phyloP scores from a whole-genome alignment of 2,113 vertebrate species.

The Struthidea cinerea region DNA sequence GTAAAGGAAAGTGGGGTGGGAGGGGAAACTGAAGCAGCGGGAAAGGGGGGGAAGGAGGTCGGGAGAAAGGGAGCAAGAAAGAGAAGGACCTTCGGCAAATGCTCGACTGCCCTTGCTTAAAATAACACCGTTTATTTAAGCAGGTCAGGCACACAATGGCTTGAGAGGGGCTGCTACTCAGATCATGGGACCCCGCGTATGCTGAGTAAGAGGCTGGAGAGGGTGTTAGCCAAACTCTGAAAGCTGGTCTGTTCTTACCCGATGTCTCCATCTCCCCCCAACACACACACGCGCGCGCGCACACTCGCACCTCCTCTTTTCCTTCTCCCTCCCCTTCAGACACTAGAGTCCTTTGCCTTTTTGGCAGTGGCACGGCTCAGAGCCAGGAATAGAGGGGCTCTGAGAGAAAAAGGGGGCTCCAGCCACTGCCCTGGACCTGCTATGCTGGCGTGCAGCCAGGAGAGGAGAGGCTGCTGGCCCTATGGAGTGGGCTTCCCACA shows the following conservation, averaged over 20 bases:
- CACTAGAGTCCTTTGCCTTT: background rate
- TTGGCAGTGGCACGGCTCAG: background rate
- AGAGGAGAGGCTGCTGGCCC: background rate
- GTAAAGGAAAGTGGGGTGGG: conserved; percentile 66
- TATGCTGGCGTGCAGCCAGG: background rate
- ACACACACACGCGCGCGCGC: background rate
- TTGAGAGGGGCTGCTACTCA: conserved; percentile 49
- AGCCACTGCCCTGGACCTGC: background rate
- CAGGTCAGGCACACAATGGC: conserved; percentile 51
- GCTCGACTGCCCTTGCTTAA: conserved; percentile 50
- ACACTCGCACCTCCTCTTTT: background rate
- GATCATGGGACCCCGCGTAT: background rate
- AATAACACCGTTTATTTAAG: conserved; percentile 62
- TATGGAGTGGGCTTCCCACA: background rate
- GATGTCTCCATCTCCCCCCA: background rate
- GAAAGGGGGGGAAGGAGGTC: conserved; percentile 39
- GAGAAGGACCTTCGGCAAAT: conserved; percentile 55
- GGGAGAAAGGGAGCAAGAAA: conserved; percentile 23
- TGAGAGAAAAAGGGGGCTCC: background rate
- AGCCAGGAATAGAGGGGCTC: background rate
- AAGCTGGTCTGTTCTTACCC: conserved; percentile 14
- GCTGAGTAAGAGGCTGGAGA: conserved; percentile 28
- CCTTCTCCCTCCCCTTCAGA: background rate
- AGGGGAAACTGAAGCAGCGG: conserved; percentile 56
- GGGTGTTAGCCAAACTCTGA: conserved; percentile 45